These are phyloP conservation scores for Onychomys leucogaster DNA, from an alignment of 2,797 vertebrate genomes.

Conservation along the genomic window DNA sequence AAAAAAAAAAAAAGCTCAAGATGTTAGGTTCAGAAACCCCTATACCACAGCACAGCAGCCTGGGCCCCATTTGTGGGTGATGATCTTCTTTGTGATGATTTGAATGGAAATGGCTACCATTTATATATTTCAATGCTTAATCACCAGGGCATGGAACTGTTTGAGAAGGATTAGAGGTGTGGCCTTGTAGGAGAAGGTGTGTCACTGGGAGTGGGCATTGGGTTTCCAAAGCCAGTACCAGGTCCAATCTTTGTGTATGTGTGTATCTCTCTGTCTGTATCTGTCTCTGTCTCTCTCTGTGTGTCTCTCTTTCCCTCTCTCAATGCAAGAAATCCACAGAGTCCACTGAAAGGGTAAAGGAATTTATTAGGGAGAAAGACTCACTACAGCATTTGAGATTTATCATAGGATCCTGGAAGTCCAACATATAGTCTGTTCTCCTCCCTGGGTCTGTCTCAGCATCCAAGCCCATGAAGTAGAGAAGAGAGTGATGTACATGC, in stretches of 20 bases:
- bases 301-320: background rate
- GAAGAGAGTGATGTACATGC: no score
- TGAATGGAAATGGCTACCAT: background rate
- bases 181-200: background rate
- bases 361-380: no score
- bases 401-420: no score
- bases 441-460: no score
- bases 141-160: background rate
- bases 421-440: no score
- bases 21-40: background rate
- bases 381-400: no score
- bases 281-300: background rate
- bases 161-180: background rate
- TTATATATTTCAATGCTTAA: background rate
- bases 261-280: background rate
- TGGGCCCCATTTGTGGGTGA: background rate
- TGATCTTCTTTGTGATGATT: background rate
- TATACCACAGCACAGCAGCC: background rate
- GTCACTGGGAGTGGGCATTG: background rate
- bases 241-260: no score
- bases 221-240: background rate
- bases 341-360: no score
- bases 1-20: background rate
- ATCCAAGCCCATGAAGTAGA: no score
- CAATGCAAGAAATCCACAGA: no score